These are phyloP conservation scores for Micrasema longulum DNA, from an alignment of 1,140 invertebrate genomes.

Conservation along the genomic window DNA sequence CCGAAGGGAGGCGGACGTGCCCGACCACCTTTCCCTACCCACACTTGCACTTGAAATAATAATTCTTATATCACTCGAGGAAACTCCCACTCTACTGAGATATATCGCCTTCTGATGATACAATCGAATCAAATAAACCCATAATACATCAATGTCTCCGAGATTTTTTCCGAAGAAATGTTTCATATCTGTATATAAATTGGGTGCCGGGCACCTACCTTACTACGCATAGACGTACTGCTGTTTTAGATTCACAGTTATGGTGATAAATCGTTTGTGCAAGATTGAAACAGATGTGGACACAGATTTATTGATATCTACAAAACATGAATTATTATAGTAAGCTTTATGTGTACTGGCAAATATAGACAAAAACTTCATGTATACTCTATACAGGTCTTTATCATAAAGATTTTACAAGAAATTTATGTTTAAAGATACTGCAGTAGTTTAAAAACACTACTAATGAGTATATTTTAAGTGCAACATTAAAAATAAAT, in stretches of 20 bases:
- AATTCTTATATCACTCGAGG: conserved; percentile 54
- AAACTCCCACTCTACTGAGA: conserved; percentile 30
- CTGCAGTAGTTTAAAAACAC: no score
- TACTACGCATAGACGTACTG: background rate
- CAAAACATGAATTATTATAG: background rate
- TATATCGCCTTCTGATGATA: conserved; percentile 55
- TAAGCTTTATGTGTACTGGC: no score
- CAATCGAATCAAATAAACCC: conserved; percentile 56
- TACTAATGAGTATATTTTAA: no score
- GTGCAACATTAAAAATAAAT: no score
- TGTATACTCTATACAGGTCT: no score
- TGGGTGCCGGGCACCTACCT: background rate
- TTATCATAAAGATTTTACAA: no score
- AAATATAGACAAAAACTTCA: no score
- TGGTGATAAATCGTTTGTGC: conserved; percentile 17
- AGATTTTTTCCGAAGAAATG: conserved; percentile 43
- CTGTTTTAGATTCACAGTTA: conserved; percentile 29
- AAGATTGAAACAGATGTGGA: conserved; percentile 50
- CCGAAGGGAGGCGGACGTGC: conserved; percentile 53
- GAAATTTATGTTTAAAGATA: no score
- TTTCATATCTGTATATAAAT: conserved; percentile 37
- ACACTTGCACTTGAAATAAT: conserved; percentile 53
- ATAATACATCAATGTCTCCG: conserved; percentile 54
- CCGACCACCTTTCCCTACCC: conserved; percentile 25
- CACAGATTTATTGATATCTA: conserved; percentile 8